A percentile compares a stretch with the other conserved stretches of the same genome.
phyloP scores from a whole-genome alignment of 2,113 vertebrate genomes.

The Trematomus loennbergii region DNA sequence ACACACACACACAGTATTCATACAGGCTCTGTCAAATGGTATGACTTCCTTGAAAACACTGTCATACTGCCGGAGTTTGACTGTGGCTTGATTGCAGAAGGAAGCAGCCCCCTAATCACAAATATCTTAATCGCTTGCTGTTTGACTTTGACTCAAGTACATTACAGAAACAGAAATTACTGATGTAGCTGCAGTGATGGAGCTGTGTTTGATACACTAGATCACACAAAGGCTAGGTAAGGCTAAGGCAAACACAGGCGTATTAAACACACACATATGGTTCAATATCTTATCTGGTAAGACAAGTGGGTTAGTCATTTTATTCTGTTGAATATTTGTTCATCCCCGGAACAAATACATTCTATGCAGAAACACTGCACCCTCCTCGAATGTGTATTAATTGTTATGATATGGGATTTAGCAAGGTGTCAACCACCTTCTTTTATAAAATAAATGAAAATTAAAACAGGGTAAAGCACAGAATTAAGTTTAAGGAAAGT shows the following conservation, averaged over 20 bases:
- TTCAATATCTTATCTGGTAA: not conserved
- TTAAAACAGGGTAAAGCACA: too few relatives aligned
- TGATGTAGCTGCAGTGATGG: not conserved
- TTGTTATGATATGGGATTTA: too few relatives aligned
- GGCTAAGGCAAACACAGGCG: slow-evolving; percentile 9
- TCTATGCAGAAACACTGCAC: not conserved
- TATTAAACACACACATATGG: not conserved
- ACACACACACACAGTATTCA: not conserved
- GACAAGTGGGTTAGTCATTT: not conserved
- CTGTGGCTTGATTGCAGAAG: not conserved
- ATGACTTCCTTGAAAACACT: not conserved
- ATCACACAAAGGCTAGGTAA: not conserved
- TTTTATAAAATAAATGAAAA: too few relatives aligned
- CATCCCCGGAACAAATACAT: not conserved
- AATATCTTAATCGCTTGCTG: slow-evolving; percentile 13
- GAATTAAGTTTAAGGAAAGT: too few relatives aligned
- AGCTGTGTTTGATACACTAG: not conserved
- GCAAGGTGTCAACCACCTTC: not conserved
- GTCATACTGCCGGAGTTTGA: not conserved
- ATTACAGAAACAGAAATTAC: not conserved
- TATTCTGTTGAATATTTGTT: not conserved
- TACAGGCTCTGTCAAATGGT: slow-evolving; percentile 16
- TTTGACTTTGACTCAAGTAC: slow-evolving; percentile 1
- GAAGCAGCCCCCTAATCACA: not conserved
- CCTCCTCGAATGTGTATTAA: too few relatives aligned